Evolutionary conservation across 2,797 vertebrate species (phyloP), one percentile per base, ranked within the genome.

Genomic region (Cuculus canorus): DNA sequence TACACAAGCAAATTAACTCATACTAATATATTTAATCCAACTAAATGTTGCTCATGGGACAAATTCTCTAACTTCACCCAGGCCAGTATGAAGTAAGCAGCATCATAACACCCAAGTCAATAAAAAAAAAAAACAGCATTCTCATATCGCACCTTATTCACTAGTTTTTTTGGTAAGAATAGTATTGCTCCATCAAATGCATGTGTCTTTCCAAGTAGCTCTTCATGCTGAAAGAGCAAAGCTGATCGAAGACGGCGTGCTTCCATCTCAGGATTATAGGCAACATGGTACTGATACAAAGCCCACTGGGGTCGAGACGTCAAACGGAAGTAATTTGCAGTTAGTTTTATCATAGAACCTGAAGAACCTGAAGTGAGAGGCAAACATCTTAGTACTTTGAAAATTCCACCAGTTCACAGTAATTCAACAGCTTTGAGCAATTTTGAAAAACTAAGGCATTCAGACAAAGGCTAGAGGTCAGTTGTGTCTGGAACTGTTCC

Each of bases 261-360:
- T 96, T 99, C 99, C 98, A 99, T 98, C 21, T 98, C 96, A 0
- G 99, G 99, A 7, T 97, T 98, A 64, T 97, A 99, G 97, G 97
- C 98, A 41, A 99, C 97, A 9, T 99, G 99, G 84, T 99, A 99
- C 96, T 99, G 99, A 90, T 98, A 99, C 5, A 99, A 96, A 59
- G 98, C 97, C 99, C 99, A 99, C 83, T 99, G 98, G 1, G 99
- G 99, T 4, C 99, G 98, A 5, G 99, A 99, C 0, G 98, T 89
- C 96, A 99, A 95, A 10, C 98, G 98, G 53, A 99, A 98, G 91
- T 97, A 99, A 98, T 99, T 99, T 2, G 99, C 96, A 8, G 88
- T 97, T 90, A 99, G 93, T 56, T 94, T 96, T 71, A 99, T 98
- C 2, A 60, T 1, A 28, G 54, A 61, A 3, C 99, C 99, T 1